A percentile compares a stretch with the other conserved stretches of the same genome.
These are phyloP conservation scores for Typhlichthys subterraneus DNA, from an alignment of 2,797 vertebrate genomes.

Conservation along the genomic window DNA sequence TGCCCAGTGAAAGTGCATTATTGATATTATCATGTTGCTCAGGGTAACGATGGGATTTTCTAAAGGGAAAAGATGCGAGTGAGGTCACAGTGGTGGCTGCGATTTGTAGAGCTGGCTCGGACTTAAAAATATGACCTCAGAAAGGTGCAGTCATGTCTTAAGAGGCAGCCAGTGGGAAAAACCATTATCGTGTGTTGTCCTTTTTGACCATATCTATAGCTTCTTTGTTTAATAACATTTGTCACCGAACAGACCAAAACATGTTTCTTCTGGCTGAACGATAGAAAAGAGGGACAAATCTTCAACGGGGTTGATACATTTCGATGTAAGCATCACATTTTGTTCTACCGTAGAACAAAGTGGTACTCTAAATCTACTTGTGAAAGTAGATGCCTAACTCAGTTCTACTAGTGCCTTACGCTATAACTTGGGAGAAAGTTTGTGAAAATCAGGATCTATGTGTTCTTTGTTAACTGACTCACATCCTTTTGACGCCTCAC, in stretches of 20 bases:
- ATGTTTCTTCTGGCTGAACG: slow-evolving; percentile 88
- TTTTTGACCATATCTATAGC: slow-evolving; percentile 71
- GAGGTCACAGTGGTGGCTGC: slow-evolving; percentile 19
- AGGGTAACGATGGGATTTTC: slow-evolving; percentile 84
- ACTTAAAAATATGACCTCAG: slow-evolving; percentile 64
- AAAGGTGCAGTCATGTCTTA: slow-evolving; percentile 50
- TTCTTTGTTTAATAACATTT: slow-evolving; percentile 84
- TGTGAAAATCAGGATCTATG: slow-evolving; percentile 99
- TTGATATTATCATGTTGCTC: slow-evolving; percentile 95
- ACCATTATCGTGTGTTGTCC: slow-evolving; percentile 62
- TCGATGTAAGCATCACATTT: slow-evolving; percentile 90
- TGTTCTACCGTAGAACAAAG: slow-evolving; percentile 96
- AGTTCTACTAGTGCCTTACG: slow-evolving; percentile 99
- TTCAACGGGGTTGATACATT: slow-evolving; percentile 84
- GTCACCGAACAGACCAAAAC: slow-evolving; percentile 89
- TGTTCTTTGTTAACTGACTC: slow-evolving; percentile 99
- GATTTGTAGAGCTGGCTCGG: slow-evolving; percentile 59
- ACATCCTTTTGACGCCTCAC: slow-evolving; percentile 98
- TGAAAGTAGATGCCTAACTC: slow-evolving; percentile 97
- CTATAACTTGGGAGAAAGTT: slow-evolving; percentile 98
- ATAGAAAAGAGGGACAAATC: slow-evolving; percentile 66
- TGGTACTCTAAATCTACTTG: slow-evolving; percentile 94
- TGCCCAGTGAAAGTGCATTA: slow-evolving; percentile 95
- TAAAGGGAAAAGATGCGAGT: slow-evolving; percentile 27
- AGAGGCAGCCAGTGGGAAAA: slow-evolving; percentile 67